phyloP scores from a whole-genome alignment of 2,113 vertebrate species.

The Apistogramma diplotaenia region DNA sequence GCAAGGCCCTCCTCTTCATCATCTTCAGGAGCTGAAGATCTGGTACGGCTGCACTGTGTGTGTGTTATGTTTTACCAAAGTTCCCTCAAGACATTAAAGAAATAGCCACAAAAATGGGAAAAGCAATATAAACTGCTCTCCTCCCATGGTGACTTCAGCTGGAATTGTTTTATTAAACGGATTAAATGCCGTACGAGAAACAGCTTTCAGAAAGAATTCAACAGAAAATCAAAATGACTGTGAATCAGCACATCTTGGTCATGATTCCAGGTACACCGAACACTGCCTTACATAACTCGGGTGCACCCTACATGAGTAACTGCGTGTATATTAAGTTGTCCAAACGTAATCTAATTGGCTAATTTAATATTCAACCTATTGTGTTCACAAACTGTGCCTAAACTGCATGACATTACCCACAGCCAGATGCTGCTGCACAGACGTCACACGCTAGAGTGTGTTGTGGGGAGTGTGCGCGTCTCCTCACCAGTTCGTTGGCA shows the following conservation, averaged over 20 bases:
- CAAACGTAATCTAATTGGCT: background rate
- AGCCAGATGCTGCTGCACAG: background rate
- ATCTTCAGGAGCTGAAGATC: too few relatives aligned
- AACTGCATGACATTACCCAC: background rate
- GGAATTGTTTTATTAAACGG: background rate
- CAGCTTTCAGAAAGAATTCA: background rate
- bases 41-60: too few relatives aligned
- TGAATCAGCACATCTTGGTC: background rate
- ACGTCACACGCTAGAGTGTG: background rate
- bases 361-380: background rate
- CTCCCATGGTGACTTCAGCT: too few relatives aligned
- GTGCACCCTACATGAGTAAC: background rate
- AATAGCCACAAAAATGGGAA: background rate
- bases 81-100: too few relatives aligned
- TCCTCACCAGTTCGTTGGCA: constrained; percentile 82
- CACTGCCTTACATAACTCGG: background rate
- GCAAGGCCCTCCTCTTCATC: too few relatives aligned
- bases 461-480: background rate
- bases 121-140: background rate
- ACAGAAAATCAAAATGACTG: background rate
- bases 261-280: background rate
- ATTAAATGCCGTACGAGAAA: too few relatives aligned
- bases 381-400: background rate
- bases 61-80: too few relatives aligned
- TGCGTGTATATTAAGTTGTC: background rate